Percentiles rank a stretch among this genome's conserved stretches.
Evolutionary conservation across 2,888 invertebrate genomes (phyloP).

Genomic region (Nomada hirtipes): DNA sequence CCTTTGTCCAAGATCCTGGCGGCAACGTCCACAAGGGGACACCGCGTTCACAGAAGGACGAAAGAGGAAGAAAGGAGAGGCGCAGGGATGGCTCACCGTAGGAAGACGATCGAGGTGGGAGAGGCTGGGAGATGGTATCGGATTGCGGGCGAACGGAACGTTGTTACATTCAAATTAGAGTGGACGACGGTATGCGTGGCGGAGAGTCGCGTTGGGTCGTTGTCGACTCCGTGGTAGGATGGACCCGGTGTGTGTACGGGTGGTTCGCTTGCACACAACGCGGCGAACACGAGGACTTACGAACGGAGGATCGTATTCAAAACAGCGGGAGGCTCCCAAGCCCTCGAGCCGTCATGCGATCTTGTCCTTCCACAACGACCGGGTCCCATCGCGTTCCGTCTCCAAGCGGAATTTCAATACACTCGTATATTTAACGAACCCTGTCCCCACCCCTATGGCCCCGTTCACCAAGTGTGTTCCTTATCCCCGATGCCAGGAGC

Average conservation of each 20-base stretch:
- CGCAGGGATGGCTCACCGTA: slow-evolving; percentile 14
- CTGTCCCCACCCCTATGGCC: slow-evolving; percentile 42
- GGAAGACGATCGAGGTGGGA: slow-evolving; percentile 52
- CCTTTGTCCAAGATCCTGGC: slow-evolving; percentile 52
- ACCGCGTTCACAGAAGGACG: slow-evolving; percentile 52
- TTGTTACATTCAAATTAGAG: slow-evolving; percentile 85
- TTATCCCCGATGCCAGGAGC: slow-evolving; percentile 39
- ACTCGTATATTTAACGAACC: slow-evolving; percentile 82
- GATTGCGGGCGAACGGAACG: slow-evolving; percentile 83
- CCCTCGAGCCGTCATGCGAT: slow-evolving; percentile 79
- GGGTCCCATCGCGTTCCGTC: slow-evolving; percentile 77
- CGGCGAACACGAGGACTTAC: slow-evolving; percentile 68
- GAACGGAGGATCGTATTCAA: slow-evolving; percentile 79
- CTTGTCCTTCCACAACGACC: slow-evolving; percentile 81
- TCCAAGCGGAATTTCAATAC: slow-evolving; percentile 81
- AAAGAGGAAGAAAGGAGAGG: slow-evolving; percentile 37
- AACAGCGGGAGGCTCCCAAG: slow-evolving; percentile 81
- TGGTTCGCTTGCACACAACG: slow-evolving; percentile 64
- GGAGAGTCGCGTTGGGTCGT: slow-evolving; percentile 77
- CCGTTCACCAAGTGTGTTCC: slow-evolving; percentile 42
- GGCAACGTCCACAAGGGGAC: slow-evolving; percentile 40
- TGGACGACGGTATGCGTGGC: slow-evolving; percentile 82
- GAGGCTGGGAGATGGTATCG: slow-evolving; percentile 81
- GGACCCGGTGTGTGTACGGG: slow-evolving; percentile 60
- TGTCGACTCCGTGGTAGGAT: slow-evolving; percentile 69